Percentiles rank a stretch among this genome's conserved stretches.
Conservation (phyloP, 2,113 vertebrate genomes). For the Mandrillus leucophaeus region DNA sequence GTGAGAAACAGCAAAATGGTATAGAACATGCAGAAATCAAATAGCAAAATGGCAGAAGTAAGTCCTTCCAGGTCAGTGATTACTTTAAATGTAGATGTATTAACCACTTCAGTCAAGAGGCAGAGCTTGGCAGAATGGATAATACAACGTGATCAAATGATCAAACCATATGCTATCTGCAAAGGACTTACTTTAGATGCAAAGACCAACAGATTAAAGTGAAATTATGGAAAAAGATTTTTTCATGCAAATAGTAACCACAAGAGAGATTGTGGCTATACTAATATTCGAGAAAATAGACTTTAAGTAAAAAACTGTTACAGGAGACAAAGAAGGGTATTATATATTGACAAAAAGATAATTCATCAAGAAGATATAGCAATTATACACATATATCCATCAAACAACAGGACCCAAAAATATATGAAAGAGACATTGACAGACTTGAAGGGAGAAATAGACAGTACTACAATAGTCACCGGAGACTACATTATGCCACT, state of each 20-base stretch:
- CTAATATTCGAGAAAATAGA: background rate
- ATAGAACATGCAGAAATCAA: background rate
- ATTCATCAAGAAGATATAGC: background rate
- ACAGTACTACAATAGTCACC: background rate
- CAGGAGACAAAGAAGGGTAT: background rate
- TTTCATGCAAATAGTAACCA: background rate
- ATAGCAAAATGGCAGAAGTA: background rate
- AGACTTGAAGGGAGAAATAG: background rate
- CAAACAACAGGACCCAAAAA: background rate
- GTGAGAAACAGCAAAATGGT: background rate
- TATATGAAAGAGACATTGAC: background rate
- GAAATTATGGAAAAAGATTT: background rate
- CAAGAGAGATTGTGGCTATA: background rate
- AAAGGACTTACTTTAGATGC: background rate
- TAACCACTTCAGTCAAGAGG: background rate
- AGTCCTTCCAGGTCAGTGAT: background rate
- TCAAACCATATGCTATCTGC: background rate
- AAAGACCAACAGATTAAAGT: background rate
- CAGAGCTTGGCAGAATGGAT: background rate
- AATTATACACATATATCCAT: background rate
- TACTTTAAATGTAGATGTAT: conserved; percentile 6
- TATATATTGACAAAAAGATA: background rate
- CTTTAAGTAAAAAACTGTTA: background rate
- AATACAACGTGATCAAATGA: background rate
- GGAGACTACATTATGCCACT: background rate